Percentiles rank a stretch among this genome's conserved stretches.
phyloP scores from a whole-genome alignment of 2,113 vertebrate species.

The Mastomys natalensis region DNA sequence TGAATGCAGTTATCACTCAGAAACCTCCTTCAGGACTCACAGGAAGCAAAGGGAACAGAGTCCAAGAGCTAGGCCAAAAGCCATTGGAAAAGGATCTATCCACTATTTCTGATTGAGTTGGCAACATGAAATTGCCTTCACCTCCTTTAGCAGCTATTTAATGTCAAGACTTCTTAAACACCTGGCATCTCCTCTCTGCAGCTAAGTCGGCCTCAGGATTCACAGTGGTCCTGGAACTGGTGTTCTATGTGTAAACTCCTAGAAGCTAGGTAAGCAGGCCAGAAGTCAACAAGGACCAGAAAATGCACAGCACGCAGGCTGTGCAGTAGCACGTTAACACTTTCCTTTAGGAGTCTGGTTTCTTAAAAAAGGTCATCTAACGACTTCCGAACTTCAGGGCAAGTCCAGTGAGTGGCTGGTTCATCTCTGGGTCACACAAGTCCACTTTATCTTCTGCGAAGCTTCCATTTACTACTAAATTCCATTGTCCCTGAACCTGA shows the following conservation, averaged over 20 bases:
- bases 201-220: no score
- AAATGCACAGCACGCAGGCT: neutral
- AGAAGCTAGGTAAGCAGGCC: neutral
- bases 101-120: neutral
- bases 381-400: neutral
- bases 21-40: no score
- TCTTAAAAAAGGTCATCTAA: neutral
- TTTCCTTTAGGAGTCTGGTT: neutral
- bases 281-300: neutral
- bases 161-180: neutral
- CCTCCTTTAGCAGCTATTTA: neutral
- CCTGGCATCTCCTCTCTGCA: neutral
- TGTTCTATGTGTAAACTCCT: neutral
- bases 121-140: neutral
- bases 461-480: neutral
- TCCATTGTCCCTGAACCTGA: fast-evolving
- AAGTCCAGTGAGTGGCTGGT: neutral
- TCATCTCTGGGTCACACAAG: neutral
- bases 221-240: neutral
- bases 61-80: fast-evolving
- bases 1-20: neutral
- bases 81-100: neutral
- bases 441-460: fast-evolving
- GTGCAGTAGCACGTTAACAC: fast-evolving
- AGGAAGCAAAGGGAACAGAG: neutral